These are phyloP conservation scores for Beaufortia kweichowensis DNA, from an alignment of 2,113 vertebrate genomes.

Conservation along the genomic window DNA sequence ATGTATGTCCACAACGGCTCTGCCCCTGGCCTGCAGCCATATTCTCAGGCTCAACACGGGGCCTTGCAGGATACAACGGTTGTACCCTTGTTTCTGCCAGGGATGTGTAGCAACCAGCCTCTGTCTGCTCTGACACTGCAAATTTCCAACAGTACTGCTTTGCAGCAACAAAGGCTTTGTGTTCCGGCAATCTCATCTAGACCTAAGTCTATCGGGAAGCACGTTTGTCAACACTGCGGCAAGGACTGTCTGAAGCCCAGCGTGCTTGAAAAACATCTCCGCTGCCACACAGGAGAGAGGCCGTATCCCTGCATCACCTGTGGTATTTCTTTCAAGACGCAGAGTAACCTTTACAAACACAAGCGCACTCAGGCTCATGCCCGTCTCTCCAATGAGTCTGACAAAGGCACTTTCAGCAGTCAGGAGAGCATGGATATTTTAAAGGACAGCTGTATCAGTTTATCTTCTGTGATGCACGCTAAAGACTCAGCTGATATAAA, in stretches of 20 bases:
- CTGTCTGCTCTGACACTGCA: slow-evolving; percentile 81
- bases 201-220: slow-evolving; percentile 80
- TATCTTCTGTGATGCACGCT: slow-evolving; percentile 60
- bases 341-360: slow-evolving; percentile 98
- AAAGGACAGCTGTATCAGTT: slow-evolving; percentile 61
- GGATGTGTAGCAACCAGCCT: slow-evolving; percentile 68
- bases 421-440: slow-evolving; percentile 66
- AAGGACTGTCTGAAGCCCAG: slow-evolving; percentile 97
- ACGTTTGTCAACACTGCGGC: slow-evolving; percentile 88
- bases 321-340: slow-evolving; percentile 94
- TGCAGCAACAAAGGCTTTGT: slow-evolving; percentile 65
- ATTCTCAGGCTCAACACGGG: slow-evolving; percentile 65
- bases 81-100: slow-evolving; percentile 65
- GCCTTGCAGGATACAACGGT: slow-evolving; percentile 61
- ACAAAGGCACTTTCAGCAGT: slow-evolving; percentile 63
- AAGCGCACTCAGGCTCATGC: slow-evolving; percentile 90
- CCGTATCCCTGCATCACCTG: slow-evolving; percentile 91
- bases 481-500: slow-evolving; percentile 56
- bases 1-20: slow-evolving; percentile 79
- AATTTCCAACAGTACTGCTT: slow-evolving; percentile 77
- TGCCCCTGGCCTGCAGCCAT: slow-evolving; percentile 73
- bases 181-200: slow-evolving; percentile 62
- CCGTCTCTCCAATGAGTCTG: slow-evolving; percentile 78
- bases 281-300: slow-evolving; percentile 94
- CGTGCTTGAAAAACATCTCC: slow-evolving; percentile 93